Evolutionary conservation across 2,797 vertebrate species (phyloP), one percentile per base, ranked within the genome.

Genomic region (Chelon auratus): DNA sequence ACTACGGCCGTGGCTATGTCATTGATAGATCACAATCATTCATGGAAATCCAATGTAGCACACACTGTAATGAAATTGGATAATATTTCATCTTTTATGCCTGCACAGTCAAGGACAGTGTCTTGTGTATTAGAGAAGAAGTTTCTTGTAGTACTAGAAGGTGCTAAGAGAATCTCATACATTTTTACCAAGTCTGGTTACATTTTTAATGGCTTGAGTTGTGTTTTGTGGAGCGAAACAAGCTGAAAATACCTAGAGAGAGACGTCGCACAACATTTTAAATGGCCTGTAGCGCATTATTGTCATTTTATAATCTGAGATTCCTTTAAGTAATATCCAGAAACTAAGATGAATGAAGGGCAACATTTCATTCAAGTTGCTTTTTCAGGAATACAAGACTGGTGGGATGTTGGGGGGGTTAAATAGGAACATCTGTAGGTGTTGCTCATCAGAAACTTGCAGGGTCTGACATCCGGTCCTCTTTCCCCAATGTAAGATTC

Each of bases 21-120:
- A 37, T 39, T 56, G 30, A 62, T 59, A 59, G 57, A 69, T 59
- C 17, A 17, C 3, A 72, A 33, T 37, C 51, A 72, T 39, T 37
- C 51, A 54, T 14, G 57, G 7, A 36, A 43, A 68, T 50, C 11
- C 42, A 56, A 10, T 9, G 6, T 50, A 15, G 42, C 3, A 18
- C 9, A 48, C 18, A 53, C 2, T 57, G 50, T 54, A 39, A 50
- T 55, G n/a, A 43, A 53, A 22, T 5, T 10, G 56, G 33, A 18
- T 12, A 4, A 24, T 3, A 40, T n/a, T 24, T 33, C 47, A 40
- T 55, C 20, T 22, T 11, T 3, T 33, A 33, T 33, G 30, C 30
- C 30, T 20, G 1, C 26, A 24, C 55, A 47, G 47, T 26, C n/a
- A 66, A 59, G 24, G 40, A 13, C 33, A 59, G 20, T 0, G 6